Base-by-base conservation (phyloP, 2,888 invertebrate species). In the Ectropis crepuscularia region DNA sequence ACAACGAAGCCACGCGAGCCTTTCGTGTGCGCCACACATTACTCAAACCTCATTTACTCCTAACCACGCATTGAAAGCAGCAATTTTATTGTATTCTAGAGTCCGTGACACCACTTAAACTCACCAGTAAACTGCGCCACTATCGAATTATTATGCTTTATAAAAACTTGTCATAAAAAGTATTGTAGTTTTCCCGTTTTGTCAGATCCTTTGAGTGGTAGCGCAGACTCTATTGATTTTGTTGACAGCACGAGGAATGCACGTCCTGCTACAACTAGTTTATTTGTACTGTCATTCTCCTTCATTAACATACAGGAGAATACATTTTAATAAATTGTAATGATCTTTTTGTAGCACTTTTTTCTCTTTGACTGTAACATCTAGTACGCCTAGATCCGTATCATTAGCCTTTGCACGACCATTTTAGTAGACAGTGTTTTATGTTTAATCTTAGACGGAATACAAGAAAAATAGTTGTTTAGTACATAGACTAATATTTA, bases 41-140 rank as follows among this genome's bases (percentile, higher is more conserved):
- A 92, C 89, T 92, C 92, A 91, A 87, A 84, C 86, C 90, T 92
- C 92, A 91, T 92, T 92, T 92, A 89, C 86, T 87, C 78, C 84
- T 88, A 89, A 89, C 90, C 86, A 86, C 83, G 89, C 89, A 89
- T 90, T 90, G 88, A 88, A 87, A 85, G 88, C 83, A 86, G 82
- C 84, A 81, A 89, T 90, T 90, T 91, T 91, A 91, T 90, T 89
- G 89, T 90, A 83, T 28, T 28, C 16, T 28, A 28, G 2, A 28
- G 16, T 28, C 16, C 16, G 4, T 28, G 16, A 1, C 16, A 28
- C 16, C 1, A 1, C 16, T 28, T 28, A 28, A 28, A 28, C 2
- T 28, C 16, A 4, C 16, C 4, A 28, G 4, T 28, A 28, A 28
- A 28, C 16, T 28, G 16, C 16, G 16, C 16, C 16, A 28, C 16